Base-by-base conservation (phyloP, 1,140 invertebrate species). In the Psilanteris sp. region DNA sequence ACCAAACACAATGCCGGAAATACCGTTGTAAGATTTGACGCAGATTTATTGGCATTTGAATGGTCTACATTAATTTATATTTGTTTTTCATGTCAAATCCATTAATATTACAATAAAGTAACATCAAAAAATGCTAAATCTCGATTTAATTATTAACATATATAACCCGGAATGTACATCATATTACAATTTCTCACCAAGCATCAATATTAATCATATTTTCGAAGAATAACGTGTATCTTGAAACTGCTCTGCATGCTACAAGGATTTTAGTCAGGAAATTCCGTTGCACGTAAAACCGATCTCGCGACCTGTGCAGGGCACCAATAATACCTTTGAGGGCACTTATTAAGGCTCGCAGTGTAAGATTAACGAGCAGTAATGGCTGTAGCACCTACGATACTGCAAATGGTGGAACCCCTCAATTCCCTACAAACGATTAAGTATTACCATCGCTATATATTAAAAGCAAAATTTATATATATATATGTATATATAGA, bases 361-460 rank as follows among this genome's bases (percentile, higher is more conserved):
- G 52, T 72, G 70, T 50, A 82, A 80, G 81, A 80, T 82, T 79
- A 82, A 82, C 81, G 81, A 82, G 80, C 79, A 61, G 74, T 79
- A 82, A 82, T 80, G 77, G 76, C 80, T 72, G 72, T 79, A 77
- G 79, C 77, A 80, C 79, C 78, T 77, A 79, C 74, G 68, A 71
- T 76, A 55, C 61, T 57, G 67, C 64, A 73, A 70, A 73, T 70
- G 67, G 46, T 61, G 50, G 57, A 70, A 62, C 64, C 62, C 68
- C 36, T 52, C 57, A 62, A 70, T 54, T 67, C 52, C 46, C 37
- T 22, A 44, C 73, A 50, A 70, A 76, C 73, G 73, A 76, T 70
- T 70, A 64, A 76, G 50, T 67, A 62, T 74, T 73, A 59, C 50
- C 44, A 52, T 5, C 50, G 27, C 52, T 54, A 66, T 66, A 59